phyloP scores from a whole-genome alignment of 1,140 invertebrate genomes.

The Cylas formicarius region DNA sequence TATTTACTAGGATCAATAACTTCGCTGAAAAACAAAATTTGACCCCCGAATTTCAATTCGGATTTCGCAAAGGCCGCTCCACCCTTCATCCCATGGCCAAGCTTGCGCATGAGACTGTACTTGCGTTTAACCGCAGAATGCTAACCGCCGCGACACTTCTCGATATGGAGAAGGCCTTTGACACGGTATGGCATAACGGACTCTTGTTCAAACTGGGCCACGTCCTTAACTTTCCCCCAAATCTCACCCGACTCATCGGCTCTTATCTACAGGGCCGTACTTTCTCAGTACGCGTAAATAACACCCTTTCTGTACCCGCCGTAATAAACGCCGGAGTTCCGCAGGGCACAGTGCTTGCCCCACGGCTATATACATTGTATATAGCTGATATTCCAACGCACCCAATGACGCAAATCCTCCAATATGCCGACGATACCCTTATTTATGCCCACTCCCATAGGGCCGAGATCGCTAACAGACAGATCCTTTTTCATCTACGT shows the following conservation, averaged over 20 bases:
- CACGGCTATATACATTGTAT: conserved; percentile 25
- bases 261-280: conserved; percentile 28
- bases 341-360: conserved; percentile 27
- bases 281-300: conserved; percentile 25
- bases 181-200: conserved; percentile 34
- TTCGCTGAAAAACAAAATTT: too few relatives aligned
- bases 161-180: conserved; percentile 38
- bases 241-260: conserved; percentile 26
- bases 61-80: too few relatives aligned
- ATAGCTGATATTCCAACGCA: conserved; percentile 24
- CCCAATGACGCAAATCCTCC: conserved; percentile 17
- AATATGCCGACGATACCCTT: conserved; percentile 38
- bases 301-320: conserved; percentile 16
- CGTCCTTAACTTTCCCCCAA: conserved; percentile 8
- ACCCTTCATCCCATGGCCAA: too few relatives aligned
- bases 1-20: too few relatives aligned
- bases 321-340: conserved; percentile 26
- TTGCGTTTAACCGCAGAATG: conserved; percentile 6
- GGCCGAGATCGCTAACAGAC: conserved; percentile 11
- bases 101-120: conserved; percentile 12
- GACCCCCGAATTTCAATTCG: conserved; percentile 37
- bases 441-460: conserved; percentile 22
- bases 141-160: conserved; percentile 26
- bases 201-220: conserved; percentile 31
- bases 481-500: not conserved